phyloP scores from a whole-genome alignment of 2,888 invertebrate genomes.

The Lissocephala sabroskyi region DNA sequence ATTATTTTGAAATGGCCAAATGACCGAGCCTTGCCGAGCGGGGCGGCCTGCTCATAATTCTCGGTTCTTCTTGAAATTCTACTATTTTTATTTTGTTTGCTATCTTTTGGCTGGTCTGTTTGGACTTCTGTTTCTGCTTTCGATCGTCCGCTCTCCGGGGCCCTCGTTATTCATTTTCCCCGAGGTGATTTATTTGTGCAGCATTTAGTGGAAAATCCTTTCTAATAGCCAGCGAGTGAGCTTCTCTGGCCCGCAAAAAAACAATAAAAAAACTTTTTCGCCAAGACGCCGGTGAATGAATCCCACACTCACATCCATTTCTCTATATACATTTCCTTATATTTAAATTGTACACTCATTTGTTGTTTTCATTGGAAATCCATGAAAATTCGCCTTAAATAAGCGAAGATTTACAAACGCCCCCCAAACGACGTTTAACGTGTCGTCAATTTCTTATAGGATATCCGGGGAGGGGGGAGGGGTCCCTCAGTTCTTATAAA shows the following conservation, averaged over 20 bases:
- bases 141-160: no score
- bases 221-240: background rate
- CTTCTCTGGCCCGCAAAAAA: background rate
- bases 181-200: conserved; percentile 14
- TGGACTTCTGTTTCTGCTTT: background rate
- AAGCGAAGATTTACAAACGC: no score
- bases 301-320: background rate
- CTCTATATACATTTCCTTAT: background rate
- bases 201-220: conserved; percentile 8
- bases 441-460: no score
- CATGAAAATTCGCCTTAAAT: conserved; percentile 22
- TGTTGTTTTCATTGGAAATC: conserved; percentile 17
- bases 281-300: conserved; percentile 1
- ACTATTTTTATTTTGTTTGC: background rate
- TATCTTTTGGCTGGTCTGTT: background rate
- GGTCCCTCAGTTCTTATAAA: no score
- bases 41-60: background rate
- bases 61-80: no score
- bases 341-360: background rate
- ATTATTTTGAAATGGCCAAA: background rate
- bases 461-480: no score
- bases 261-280: background rate
- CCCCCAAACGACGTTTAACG: no score
- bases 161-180: conserved; percentile 2
- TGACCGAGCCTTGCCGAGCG: background rate